Base-by-base conservation (phyloP, 1,140 invertebrate genomes). In the Drosophila ananassae region DNA sequence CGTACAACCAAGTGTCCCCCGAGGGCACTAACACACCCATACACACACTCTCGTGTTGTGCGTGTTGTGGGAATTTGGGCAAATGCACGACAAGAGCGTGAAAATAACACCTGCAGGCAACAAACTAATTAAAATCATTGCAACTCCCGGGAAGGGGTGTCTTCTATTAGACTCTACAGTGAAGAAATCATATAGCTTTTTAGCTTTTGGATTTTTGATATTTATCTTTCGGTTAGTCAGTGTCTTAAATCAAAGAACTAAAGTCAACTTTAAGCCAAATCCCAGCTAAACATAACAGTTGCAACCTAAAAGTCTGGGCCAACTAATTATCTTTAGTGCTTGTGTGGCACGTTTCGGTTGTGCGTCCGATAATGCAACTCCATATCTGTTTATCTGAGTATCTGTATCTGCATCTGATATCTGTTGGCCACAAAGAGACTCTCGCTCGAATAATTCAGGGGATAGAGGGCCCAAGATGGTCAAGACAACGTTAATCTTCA, bases 121-220 rank as follows among this genome's bases (percentile, higher is more conserved):
- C 48, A 76, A 73, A 61, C 82, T 85, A 87, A 85, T 85, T 85
- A 87, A 87, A 78, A 81, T 87, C 58, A 46, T 64, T 75, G 58
- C 32, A 57, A n/a, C n/a, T n/a, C 51, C 47, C 12, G 47, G 4
- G 25, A 6, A 6, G 25, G 5, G 25, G 25, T 28, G 25, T 28
- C 4, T 5, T 28, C 21, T 32, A 24, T 73, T 30, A 8, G 8
- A 63, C 17, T 32, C 6, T 17, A 48, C 21, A 22, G 48, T 59
- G 25, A 37, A 64, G 47, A 64, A 24, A 7, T 21, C 41, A 24
- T 25, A 6, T 28, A 28, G 25, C 25, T 28, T 28, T 28, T 5
- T 1, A 28, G 25, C 25, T 5, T 28, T 28, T 28, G 6, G 25
- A 28, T 28, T 28, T 28, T 17, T 17, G 17, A 17, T 17, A 17